phyloP scores from a whole-genome alignment of 1,140 invertebrate species.

The Pygmarrhopalites habei region DNA sequence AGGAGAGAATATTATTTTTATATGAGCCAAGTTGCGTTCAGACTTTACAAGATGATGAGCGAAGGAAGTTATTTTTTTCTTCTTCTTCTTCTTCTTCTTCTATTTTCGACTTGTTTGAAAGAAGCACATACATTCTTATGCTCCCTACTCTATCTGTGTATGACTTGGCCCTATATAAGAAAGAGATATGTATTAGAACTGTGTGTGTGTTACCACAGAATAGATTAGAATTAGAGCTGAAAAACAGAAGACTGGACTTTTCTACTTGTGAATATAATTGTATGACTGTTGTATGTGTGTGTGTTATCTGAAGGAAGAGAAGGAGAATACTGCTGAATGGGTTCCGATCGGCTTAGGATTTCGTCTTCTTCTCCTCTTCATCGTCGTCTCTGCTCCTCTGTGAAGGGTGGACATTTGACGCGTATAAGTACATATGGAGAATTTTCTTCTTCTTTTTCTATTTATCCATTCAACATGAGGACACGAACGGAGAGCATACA shows the following conservation, averaged over 20 bases:
- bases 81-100: background rate
- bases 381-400: too few species aligned
- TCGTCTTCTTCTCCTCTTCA: constrained; percentile 10
- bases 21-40: too few species aligned
- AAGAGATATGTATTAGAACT: background rate
- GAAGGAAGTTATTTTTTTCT: background rate
- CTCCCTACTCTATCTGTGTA: too few species aligned
- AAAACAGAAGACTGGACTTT: constrained; percentile 5
- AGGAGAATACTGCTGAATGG: constrained; percentile 22
- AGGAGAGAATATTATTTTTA: too few species aligned
- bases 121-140: too few species aligned
- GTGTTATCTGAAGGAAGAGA: constrained; percentile 26
- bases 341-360: constrained; percentile 4
- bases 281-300: constrained; percentile 6
- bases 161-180: too few species aligned
- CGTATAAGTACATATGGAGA: too few species aligned
- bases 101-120: background rate
- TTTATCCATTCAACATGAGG: too few species aligned
- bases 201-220: background rate
- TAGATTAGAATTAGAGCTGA: background rate
- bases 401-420: too few species aligned
- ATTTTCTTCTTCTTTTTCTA: too few species aligned
- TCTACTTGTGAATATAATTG: too few species aligned
- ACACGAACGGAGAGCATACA: too few species aligned
- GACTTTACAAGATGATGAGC: background rate